Conservation (phyloP, 2,113 vertebrate genomes). For the Takifugu flavidus region DNA sequence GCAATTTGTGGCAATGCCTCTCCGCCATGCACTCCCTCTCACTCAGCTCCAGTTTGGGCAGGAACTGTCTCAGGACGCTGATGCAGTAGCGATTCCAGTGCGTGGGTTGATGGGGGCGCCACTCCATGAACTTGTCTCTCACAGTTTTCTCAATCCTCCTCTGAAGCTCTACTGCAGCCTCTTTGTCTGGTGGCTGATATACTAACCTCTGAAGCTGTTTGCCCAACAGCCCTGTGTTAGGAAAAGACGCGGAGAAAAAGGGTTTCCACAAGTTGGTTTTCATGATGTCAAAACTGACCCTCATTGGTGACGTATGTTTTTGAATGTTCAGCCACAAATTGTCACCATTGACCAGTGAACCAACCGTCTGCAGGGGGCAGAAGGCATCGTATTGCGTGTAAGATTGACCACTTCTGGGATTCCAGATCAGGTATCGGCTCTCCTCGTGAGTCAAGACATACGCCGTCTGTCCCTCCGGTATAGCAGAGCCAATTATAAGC, state of each 20-base stretch:
- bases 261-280: constrained; percentile 88
- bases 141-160: constrained; percentile 95
- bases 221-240: constrained; percentile 84
- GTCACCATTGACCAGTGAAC: constrained; percentile 85
- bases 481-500: constrained; percentile 87
- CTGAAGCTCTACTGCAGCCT: constrained; percentile 84
- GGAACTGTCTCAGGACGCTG: constrained; percentile 83
- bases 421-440: constrained; percentile 89
- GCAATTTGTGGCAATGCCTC: constrained; percentile 84
- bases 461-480: constrained; percentile 91
- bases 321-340: constrained; percentile 98
- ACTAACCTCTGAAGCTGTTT: constrained; percentile 88
- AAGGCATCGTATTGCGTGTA: constrained; percentile 93
- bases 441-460: constrained; percentile 92
- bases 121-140: constrained; percentile 95
- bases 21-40: constrained; percentile 82
- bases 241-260: constrained; percentile 88
- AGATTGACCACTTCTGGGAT: constrained; percentile 86
- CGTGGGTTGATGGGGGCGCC: constrained; percentile 90
- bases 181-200: constrained; percentile 79
- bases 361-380: constrained; percentile 87
- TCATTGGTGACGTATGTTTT: constrained; percentile 79
- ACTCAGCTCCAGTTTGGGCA: constrained; percentile 86
- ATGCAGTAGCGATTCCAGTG: constrained; percentile 95
- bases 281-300: constrained; percentile 84